Evolutionary conservation across 2,113 vertebrate genomes (phyloP).

Genomic region (Sciurus niger): DNA sequence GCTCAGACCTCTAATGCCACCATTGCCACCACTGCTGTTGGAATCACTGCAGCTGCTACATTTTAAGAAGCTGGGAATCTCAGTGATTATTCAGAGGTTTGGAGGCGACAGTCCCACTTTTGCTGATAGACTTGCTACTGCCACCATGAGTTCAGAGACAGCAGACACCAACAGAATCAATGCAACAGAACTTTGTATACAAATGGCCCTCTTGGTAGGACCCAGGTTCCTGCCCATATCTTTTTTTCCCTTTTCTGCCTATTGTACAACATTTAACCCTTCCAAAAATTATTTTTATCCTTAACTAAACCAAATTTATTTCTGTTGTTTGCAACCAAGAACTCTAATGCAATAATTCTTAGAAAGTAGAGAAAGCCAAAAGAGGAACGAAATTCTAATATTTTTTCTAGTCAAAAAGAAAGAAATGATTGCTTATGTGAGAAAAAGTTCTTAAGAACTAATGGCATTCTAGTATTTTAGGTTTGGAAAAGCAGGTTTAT

Average conservation of each 20-base stretch:
- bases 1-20: too few species aligned
- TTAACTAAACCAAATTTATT: constrained; percentile 18
- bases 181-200: too few species aligned
- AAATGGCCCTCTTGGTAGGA: not conserved
- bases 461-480: not conserved
- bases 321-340: constrained; percentile 22
- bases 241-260: not conserved
- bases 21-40: too few species aligned
- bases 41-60: too few species aligned
- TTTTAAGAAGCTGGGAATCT: too few species aligned
- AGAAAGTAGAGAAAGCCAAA: not conserved
- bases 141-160: too few species aligned
- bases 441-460: not conserved
- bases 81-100: too few species aligned
- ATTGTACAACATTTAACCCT: not conserved
- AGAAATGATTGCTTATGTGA: not conserved
- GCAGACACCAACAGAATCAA: too few species aligned
- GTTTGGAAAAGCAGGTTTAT: not conserved
- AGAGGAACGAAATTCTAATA: not conserved
- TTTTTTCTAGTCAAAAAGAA: not conserved
- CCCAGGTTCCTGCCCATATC: not conserved
- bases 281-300: not conserved
- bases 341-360: not conserved
- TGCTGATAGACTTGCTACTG: too few species aligned
- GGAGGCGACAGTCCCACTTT: too few species aligned